These are phyloP conservation scores for Eupsilia transversa DNA, from an alignment of 2,888 invertebrate species.

Conservation along the genomic window DNA sequence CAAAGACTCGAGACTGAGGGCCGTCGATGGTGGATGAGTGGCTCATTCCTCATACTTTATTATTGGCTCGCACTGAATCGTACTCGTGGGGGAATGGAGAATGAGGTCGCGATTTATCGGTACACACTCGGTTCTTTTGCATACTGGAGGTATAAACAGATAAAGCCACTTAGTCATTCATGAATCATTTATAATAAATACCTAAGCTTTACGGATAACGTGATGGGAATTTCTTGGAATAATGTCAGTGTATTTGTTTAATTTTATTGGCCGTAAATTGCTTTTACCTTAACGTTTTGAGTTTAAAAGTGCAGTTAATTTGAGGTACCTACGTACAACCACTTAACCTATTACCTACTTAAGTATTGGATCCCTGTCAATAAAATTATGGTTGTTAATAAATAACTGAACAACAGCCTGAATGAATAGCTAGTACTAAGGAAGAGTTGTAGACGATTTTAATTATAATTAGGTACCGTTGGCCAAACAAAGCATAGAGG, in stretches of 20 bases:
- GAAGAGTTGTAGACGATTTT: background rate
- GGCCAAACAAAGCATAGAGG: background rate
- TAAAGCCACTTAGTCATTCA: constrained; percentile 61
- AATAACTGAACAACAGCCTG: background rate
- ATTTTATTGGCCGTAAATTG: constrained; percentile 15
- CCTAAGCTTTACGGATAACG: constrained; percentile 31
- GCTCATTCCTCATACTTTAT: constrained; percentile 86
- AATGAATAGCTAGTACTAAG: background rate
- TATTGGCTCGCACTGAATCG: constrained; percentile 85
- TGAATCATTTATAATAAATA: constrained; percentile 61
- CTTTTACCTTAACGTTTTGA: constrained; percentile 1
- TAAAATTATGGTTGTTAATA: background rate
- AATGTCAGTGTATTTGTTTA: constrained; percentile 1
- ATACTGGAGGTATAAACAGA: constrained; percentile 54
- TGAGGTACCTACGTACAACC: too few relatives aligned
- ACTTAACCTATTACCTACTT: too few relatives aligned
- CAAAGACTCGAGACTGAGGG: constrained; percentile 85
- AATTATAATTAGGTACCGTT: background rate
- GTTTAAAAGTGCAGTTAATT: background rate
- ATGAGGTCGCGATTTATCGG: constrained; percentile 83
- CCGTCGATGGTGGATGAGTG: constrained; percentile 83
- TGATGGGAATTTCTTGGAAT: constrained; percentile 25
- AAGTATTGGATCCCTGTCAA: background rate
- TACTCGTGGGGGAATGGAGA: constrained; percentile 81
- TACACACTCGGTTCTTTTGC: constrained; percentile 58